These are phyloP conservation scores for Temnothorax longispinosus DNA, from an alignment of 1,140 invertebrate species.

Conservation along the genomic window DNA sequence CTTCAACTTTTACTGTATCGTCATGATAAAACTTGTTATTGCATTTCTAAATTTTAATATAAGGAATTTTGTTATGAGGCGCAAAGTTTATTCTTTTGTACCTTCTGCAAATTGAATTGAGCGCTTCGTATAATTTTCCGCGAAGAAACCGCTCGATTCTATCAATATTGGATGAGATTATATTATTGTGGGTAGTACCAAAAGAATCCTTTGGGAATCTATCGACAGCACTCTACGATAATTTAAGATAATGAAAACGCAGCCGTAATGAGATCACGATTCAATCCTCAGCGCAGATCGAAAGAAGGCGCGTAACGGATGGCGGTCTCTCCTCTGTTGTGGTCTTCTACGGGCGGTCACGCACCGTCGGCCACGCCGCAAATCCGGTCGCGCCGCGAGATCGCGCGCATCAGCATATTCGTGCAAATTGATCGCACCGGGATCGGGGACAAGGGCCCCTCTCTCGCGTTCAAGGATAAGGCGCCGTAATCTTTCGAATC, in stretches of 20 bases:
- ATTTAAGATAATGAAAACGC: constrained; percentile 43
- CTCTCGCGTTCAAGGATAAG: constrained; percentile 44
- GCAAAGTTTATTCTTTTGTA: not conserved
- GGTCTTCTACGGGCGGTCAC: constrained; percentile 78
- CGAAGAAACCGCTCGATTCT: constrained; percentile 15
- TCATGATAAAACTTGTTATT: not conserved
- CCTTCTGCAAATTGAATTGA: not conserved
- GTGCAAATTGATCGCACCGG: constrained; percentile 79
- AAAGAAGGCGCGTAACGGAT: constrained; percentile 73
- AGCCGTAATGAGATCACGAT: constrained; percentile 71
- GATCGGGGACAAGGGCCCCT: constrained; percentile 66
- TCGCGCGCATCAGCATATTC: constrained; percentile 63
- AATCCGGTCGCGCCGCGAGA: constrained; percentile 70
- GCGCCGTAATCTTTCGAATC: constrained; percentile 35
- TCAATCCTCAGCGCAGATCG: constrained; percentile 59
- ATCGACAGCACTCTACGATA: constrained; percentile 1
- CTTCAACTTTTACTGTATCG: not conserved
- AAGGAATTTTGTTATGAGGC: not conserved
- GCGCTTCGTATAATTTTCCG: not conserved
- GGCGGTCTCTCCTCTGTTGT: constrained; percentile 79
- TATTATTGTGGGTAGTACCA: not conserved
- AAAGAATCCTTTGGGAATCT: not conserved
- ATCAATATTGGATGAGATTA: constrained; percentile 5
- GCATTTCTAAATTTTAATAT: not conserved
- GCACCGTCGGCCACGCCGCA: constrained; percentile 80